Evolutionary conservation across 2,113 vertebrate species (phyloP).

Genomic region (Apteryx owenii): DNA sequence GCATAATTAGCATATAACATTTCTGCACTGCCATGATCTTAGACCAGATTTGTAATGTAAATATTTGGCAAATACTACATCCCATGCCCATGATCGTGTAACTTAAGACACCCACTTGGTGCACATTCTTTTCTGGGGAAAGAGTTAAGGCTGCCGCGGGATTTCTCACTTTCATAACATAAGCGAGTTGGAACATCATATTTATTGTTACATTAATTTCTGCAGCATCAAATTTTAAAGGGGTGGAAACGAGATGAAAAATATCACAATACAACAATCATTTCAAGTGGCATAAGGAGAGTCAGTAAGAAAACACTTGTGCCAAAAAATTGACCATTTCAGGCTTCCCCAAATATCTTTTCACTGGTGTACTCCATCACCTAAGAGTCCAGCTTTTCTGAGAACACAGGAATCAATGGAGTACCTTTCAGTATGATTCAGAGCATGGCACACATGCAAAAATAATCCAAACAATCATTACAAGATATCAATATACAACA

Average conservation of each 20-base stretch:
- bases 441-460: background rate
- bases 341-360: background rate
- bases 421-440: background rate
- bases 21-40: background rate
- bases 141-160: conserved; percentile 22
- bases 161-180: conserved; percentile 47
- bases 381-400: background rate
- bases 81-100: background rate
- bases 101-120: background rate
- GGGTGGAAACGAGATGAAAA: conserved; percentile 22
- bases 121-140: background rate
- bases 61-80: conserved; percentile 17
- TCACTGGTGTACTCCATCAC: background rate
- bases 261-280: background rate
- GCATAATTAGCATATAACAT: conserved; percentile 12
- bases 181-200: background rate
- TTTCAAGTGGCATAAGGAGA: background rate
- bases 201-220: conserved; percentile 22
- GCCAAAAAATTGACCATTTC: background rate
- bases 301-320: background rate
- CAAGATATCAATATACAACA: background rate
- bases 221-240: conserved; percentile 27
- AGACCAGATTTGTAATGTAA: conserved; percentile 9
- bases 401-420: background rate
- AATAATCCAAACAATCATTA: background rate